Evolutionary conservation across 2,888 invertebrate genomes (phyloP), one percentile per base, ranked within the genome.

Genomic region (Ecliptopera silaceata): DNA sequence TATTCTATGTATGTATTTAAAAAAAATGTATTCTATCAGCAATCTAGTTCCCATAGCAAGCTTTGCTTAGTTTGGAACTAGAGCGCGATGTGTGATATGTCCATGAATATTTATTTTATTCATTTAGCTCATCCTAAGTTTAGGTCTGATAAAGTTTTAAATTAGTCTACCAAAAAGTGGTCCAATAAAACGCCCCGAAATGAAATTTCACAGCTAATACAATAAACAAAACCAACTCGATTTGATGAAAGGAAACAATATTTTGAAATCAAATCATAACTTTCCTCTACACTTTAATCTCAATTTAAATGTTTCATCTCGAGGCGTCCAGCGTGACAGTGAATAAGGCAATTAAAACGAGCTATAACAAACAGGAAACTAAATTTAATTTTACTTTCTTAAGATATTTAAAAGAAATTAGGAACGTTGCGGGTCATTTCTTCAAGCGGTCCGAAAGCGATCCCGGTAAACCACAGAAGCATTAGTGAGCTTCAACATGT

Each of bases 291-390:
- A 61, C 46, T 59, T 56, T 51, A 59, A 53, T 63, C 52, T 54
- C 46, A 61, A 63, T 63, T 57, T 55, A 55, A 60, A 65, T 54
- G 55, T 45, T 61, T 56, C 55, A 55, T 61, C 61, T 47, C 49
- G 45, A 56, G 49, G 57, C 59, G 48, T 57, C 48, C 53, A 53
- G 56, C 41, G 53, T 56, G 59, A 58, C 59, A 61, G 56, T 61
- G 57, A 65, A 65, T 63, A 60, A 58, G 59, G 49, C 54, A 63
- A 65, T 63, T 65, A 63, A 46, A 60, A 59, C 15, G 42, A 44
- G 48, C 56, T 57, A 47, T 52, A 51, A 51, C 54, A 61, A 61
- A 59, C 61, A 54, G 48, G 44, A 56, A 52, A 52, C 29, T 20
- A 49, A 56, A 58, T 61, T 55, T 47, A 44, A 47, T 49, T 56